These are phyloP conservation scores for Barbus barbus DNA, from an alignment of 2,113 vertebrate species.

Conservation along the genomic window DNA sequence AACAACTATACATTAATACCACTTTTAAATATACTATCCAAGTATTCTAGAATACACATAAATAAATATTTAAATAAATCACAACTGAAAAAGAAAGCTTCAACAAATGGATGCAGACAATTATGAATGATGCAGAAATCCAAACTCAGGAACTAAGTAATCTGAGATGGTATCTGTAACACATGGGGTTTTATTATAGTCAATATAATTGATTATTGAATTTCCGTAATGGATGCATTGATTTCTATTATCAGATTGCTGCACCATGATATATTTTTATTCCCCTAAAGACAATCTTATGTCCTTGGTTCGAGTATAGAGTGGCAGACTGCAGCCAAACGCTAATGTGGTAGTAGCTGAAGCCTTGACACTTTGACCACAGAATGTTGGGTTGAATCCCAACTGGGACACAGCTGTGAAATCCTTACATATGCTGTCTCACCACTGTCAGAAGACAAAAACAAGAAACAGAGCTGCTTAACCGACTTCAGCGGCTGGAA, in stretches of 20 bases:
- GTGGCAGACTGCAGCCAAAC: conserved; percentile 9
- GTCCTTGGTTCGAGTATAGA: background rate
- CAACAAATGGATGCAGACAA: background rate
- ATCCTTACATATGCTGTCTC: background rate
- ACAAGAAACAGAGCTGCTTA: background rate
- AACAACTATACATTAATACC: background rate
- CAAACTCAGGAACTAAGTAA: background rate
- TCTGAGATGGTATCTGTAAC: background rate
- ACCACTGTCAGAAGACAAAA: conserved; percentile 11
- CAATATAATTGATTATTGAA: background rate
- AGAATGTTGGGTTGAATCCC: background rate
- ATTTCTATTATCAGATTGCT: background rate
- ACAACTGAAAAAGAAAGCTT: background rate
- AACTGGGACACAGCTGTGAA: background rate
- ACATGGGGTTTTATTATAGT: background rate
- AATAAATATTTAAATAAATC: no score
- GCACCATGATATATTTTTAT: background rate
- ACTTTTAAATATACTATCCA: background rate
- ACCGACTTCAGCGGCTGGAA: background rate
- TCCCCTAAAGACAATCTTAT: background rate
- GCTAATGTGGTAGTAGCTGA: conserved; percentile 18
- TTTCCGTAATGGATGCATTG: background rate
- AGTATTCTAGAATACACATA: no score
- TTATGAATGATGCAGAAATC: background rate
- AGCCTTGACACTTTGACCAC: conserved; percentile 26